Evolutionary conservation across 2,113 vertebrate genomes (phyloP), one percentile per base, ranked within the genome.

Genomic region (Oostethus manadensis): DNA sequence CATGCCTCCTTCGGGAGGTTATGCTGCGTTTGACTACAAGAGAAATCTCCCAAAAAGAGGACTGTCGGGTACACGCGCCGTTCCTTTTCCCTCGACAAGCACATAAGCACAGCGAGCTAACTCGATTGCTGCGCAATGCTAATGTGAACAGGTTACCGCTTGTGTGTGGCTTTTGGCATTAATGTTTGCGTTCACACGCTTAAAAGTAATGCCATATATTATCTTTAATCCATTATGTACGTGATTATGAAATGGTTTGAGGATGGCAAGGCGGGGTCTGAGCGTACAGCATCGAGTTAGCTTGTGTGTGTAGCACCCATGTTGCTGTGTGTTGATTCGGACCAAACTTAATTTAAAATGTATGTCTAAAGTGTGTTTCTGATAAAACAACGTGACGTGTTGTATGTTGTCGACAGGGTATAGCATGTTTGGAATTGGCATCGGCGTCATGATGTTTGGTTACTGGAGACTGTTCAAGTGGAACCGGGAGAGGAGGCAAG

Each of bases 1-100:
- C 93, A 94, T 96, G 93, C 84, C 94, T 64, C 95, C 95, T 8
- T 68, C 76, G 16, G 94, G 95, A 73, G 95, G 94, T 9, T 98
- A 97, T 63, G 89, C 89, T 2, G 70, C 93, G 2, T 81, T 98
- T 61, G 94, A 96, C 66, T 97, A 96, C 77, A 93, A 93, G 18
- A 88, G 94, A 87, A 94, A 95, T 79, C 83, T 97, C 1, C 94
- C 94, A 4, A 92, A 90, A 60, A 88, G 95, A 48, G 94, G 94
- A 57, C 58, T 93, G 47, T 95, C 94, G 22, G 94, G 94, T 96
- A 88, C 86, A 72, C 40, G 11, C 44, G 43, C 43, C 3, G 21
- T 61, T 54, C n/a, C 1, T 23, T 9, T 4, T 14, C 17, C 3
- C 18, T 51, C 17, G 0, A 1, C 42, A 33, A 5, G 3, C 10